phyloP scores from a whole-genome alignment of 2,113 vertebrate species.

The Oxygymnocypris stewartii region DNA sequence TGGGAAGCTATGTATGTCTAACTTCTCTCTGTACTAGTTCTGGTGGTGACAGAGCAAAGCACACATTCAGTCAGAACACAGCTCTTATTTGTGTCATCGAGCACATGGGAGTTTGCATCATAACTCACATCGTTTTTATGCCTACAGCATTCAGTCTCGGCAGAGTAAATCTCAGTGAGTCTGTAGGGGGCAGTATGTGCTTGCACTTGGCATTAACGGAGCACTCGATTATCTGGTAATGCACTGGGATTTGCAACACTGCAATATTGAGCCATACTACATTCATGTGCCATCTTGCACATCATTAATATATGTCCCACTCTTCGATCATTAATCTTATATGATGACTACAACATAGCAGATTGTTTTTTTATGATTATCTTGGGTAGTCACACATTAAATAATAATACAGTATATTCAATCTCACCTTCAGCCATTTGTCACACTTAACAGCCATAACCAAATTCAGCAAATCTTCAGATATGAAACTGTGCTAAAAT shows the following conservation, averaged over 20 bases:
- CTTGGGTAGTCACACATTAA: conserved; percentile 11
- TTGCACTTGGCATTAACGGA: not conserved
- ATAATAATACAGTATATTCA: conserved; percentile 5
- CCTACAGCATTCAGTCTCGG: not conserved
- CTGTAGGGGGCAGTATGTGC: conserved; percentile 54
- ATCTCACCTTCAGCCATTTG: conserved; percentile 16
- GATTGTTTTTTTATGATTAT: conserved; percentile 34
- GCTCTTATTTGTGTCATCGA: not conserved
- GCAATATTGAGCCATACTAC: conserved; percentile 39
- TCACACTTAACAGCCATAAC: conserved; percentile 30
- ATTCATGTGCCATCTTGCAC: conserved; percentile 20
- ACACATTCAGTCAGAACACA: not conserved
- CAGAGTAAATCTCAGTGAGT: not conserved
- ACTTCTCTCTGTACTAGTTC: not conserved
- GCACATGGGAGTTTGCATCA: conserved; percentile 8
- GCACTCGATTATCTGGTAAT: not conserved
- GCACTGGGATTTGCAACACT: not conserved
- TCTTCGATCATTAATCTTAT: conserved; percentile 27
- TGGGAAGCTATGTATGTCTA: conserved; percentile 2
- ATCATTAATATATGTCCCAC: conserved; percentile 34
- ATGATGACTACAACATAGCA: conserved; percentile 9
- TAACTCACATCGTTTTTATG: not conserved
- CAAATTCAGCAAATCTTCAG: conserved; percentile 4
- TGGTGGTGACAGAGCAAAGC: conserved; percentile 21
- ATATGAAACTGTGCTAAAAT: not conserved